Percentiles rank a stretch among this genome's conserved stretches.
These are phyloP conservation scores for Tenebrio molitor DNA, from an alignment of 1,140 invertebrate genomes.

Conservation along the genomic window DNA sequence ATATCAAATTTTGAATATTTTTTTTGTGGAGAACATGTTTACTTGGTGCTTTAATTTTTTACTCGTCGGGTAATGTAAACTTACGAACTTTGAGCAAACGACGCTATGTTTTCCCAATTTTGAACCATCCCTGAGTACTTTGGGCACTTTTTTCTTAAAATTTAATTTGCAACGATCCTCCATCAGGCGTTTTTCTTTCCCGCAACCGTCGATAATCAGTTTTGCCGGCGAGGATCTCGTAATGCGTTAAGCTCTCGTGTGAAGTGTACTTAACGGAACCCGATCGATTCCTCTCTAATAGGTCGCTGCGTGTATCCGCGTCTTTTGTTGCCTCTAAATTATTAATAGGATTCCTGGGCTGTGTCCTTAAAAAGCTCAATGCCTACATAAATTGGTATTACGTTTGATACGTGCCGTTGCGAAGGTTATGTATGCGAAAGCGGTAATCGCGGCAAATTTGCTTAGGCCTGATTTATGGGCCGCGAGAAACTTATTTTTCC, in stretches of 20 bases:
- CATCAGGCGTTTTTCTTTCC: no score
- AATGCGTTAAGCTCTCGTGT: conserved; percentile 20
- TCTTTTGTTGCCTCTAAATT: conserved; percentile 15
- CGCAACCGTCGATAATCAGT: conserved; percentile 11
- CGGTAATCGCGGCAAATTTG: conserved; percentile 21
- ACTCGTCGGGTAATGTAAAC: no score
- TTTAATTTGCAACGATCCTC: conserved; percentile 33
- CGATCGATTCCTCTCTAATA: conserved; percentile 31
- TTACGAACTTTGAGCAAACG: no score
- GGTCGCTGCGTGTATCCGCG: conserved; percentile 7
- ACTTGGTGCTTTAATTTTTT: no score
- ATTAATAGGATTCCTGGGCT: conserved; percentile 16
- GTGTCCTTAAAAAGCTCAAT: conserved; percentile 17
- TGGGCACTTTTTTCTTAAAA: conserved; percentile 23
- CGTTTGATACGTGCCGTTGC: conserved; percentile 19
- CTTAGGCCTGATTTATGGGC: conserved; percentile 30
- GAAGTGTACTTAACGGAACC: conserved; percentile 26
- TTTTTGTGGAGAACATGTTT: no score
- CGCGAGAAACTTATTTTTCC: conserved; percentile 12
- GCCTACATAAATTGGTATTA: conserved; percentile 36
- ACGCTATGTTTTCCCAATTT: no score
- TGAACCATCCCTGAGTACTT: no score
- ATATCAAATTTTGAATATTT: no score
- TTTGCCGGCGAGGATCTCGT: conserved; percentile 10
- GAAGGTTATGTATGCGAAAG: conserved; percentile 6